phyloP scores from a whole-genome alignment of 2,113 vertebrate genomes.

The Callipepla squamata region DNA sequence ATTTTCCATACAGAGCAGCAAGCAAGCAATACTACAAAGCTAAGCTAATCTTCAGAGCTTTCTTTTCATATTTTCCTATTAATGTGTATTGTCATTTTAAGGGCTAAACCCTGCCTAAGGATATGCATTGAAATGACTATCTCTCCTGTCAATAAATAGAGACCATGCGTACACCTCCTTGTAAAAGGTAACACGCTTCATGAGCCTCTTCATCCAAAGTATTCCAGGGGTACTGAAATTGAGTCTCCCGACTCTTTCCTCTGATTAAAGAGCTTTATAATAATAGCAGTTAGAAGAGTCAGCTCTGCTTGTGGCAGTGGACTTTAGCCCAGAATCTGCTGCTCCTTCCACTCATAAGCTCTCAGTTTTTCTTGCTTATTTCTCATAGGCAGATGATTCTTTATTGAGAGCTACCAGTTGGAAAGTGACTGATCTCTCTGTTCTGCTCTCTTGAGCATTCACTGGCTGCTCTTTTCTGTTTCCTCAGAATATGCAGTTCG shows the following conservation, averaged over 20 bases:
- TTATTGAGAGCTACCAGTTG: background rate
- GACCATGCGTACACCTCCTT: background rate
- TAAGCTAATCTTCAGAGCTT: slow-evolving; percentile 23
- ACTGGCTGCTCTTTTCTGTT: background rate
- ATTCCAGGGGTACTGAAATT: background rate
- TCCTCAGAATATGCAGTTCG: background rate
- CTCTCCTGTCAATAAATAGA: background rate
- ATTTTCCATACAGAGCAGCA: slow-evolving; percentile 28
- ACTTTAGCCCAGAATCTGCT: background rate
- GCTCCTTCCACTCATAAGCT: background rate
- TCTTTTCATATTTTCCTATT: background rate
- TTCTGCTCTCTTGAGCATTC: background rate
- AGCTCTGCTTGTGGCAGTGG: background rate
- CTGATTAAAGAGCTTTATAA: background rate
- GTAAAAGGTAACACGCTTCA: background rate
- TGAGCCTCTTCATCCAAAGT: background rate
- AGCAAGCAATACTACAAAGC: background rate
- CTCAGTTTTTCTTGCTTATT: background rate
- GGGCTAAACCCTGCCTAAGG: background rate
- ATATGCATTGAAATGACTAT: background rate
- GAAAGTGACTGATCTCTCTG: background rate
- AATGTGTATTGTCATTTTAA: background rate
- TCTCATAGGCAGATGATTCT: background rate
- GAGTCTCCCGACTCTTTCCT: background rate
- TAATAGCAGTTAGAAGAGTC: background rate